phyloP scores from a whole-genome alignment of 2,113 vertebrate genomes.

The Nettapus auritus region DNA sequence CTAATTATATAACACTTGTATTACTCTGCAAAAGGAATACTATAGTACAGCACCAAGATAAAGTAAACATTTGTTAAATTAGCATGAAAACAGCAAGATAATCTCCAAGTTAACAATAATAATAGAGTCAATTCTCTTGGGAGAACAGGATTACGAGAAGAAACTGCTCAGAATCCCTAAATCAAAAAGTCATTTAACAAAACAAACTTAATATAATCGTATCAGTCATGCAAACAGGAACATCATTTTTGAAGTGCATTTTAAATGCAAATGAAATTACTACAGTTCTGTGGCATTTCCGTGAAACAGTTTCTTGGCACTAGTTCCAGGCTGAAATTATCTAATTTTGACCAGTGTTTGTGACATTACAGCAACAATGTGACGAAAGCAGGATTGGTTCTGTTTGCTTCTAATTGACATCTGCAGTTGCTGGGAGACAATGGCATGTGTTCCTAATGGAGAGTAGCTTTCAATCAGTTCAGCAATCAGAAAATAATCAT shows the following conservation, averaged over 20 bases:
- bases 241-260: conserved; percentile 76
- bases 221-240: conserved; percentile 80
- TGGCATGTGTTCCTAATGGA: conserved; percentile 72
- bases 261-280: conserved; percentile 81
- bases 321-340: conserved; percentile 68
- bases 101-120: conserved; percentile 79
- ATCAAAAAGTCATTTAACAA: conserved; percentile 81
- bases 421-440: conserved; percentile 74
- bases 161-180: conserved; percentile 80
- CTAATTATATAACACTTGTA: conserved; percentile 52
- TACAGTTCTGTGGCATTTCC: conserved; percentile 71
- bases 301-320: conserved; percentile 69
- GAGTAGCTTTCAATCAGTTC: conserved; percentile 77
- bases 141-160: conserved; percentile 75
- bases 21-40: conserved; percentile 56
- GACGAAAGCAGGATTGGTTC: conserved; percentile 64
- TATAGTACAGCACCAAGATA: conserved; percentile 53
- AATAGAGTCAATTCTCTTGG: conserved; percentile 75
- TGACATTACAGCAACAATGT: conserved; percentile 70
- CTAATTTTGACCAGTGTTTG: conserved; percentile 71
- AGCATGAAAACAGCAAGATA: conserved; percentile 78
- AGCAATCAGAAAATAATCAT: conserved; percentile 77
- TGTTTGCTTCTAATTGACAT: conserved; percentile 74
- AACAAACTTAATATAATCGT: conserved; percentile 81
- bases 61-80: conserved; percentile 78